phyloP scores from a whole-genome alignment of 2,888 invertebrate species.

The Drosophila borborema region DNA sequence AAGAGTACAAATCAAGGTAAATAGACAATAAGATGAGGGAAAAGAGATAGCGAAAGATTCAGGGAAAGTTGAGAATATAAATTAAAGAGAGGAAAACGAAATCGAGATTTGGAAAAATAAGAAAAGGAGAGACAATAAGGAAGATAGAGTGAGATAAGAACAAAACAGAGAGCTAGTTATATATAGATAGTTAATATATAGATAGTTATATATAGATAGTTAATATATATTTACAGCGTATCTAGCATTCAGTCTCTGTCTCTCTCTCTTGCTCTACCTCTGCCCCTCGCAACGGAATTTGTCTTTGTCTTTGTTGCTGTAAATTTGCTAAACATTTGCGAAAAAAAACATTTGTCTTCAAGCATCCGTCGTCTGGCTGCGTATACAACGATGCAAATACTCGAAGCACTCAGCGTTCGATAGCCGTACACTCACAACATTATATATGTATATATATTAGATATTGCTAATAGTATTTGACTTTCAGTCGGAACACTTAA shows the following conservation, averaged over 20 bases:
- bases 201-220: not conserved
- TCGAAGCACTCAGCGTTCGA: not conserved
- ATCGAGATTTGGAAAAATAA: not conserved
- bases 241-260: not conserved
- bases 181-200: too few relatives aligned
- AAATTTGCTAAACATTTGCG: constrained; percentile 61
- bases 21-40: too few relatives aligned
- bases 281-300: constrained; percentile 24
- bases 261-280: not conserved
- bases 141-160: not conserved
- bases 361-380: constrained; percentile 23
- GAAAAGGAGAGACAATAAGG: not conserved
- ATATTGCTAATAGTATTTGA: constrained; percentile 1
- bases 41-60: not conserved
- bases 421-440: not conserved
- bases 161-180: not conserved
- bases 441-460: not conserved
- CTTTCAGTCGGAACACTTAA: not conserved
- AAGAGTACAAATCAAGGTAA: not conserved
- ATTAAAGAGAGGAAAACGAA: not conserved
- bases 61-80: not conserved
- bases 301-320: constrained; percentile 39
- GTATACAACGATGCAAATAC: constrained; percentile 17
- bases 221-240: constrained; percentile 3
- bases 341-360: constrained; percentile 43